Conservation (phyloP, 1,140 invertebrate species). For the Drosophila watanabei region DNA sequence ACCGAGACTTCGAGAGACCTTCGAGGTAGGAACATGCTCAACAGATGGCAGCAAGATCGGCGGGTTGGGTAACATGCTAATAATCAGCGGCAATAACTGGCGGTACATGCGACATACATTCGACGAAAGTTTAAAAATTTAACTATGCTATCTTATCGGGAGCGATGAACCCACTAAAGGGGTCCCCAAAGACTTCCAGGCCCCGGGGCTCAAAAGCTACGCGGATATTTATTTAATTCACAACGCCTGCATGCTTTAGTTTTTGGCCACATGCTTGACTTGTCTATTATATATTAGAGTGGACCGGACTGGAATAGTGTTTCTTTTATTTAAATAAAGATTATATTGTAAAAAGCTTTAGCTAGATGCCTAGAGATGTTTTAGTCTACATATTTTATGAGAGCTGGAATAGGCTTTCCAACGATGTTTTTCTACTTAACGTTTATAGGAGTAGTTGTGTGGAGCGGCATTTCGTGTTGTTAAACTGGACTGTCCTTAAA, state of each 20-base stretch:
- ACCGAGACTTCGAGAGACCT: constrained; percentile 9
- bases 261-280: constrained; percentile 15
- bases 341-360: no score
- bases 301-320: no score
- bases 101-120: neutral
- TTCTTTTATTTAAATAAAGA: no score
- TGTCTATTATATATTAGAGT: neutral
- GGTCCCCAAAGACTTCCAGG: constrained; percentile 1
- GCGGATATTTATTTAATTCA: constrained; percentile 11
- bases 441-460: no score
- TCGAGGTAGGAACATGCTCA: neutral
- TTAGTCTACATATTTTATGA: no score
- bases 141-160: constrained; percentile 33
- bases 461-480: no score
- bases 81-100: constrained; percentile 19
- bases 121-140: constrained; percentile 11
- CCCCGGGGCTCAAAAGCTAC: neutral
- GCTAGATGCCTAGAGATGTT: no score
- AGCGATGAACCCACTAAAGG: constrained; percentile 28
- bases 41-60: constrained; percentile 12
- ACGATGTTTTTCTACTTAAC: no score
- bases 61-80: constrained; percentile 34
- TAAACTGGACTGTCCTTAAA: no score
- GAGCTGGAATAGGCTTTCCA: no score
- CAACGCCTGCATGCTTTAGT: neutral